Evolutionary conservation across 2,888 invertebrate genomes (phyloP).

Genomic region (Drosophila emarginata): DNA sequence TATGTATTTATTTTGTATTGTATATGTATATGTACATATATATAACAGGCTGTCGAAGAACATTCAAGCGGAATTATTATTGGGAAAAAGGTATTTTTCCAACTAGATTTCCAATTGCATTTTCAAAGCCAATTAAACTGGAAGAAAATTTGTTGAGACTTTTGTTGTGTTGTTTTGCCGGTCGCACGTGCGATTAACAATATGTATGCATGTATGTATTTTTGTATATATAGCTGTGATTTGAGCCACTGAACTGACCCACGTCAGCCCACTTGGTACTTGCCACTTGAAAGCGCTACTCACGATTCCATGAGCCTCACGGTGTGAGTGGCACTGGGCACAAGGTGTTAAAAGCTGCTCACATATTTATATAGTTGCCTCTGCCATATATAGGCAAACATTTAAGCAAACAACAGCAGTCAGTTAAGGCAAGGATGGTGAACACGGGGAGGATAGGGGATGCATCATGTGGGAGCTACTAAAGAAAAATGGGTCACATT

Average conservation of each 20-base stretch:
- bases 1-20: too few species aligned
- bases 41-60: slow-evolving; percentile 20
- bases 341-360: slow-evolving; percentile 74
- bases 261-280: not conserved
- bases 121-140: slow-evolving; percentile 18
- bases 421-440: not conserved
- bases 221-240: not conserved
- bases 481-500: slow-evolving; percentile 69
- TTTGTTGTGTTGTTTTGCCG: not conserved
- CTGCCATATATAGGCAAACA: slow-evolving; percentile 72
- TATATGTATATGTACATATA: slow-evolving; percentile 25
- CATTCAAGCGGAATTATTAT: slow-evolving; percentile 39
- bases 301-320: slow-evolving; percentile 1
- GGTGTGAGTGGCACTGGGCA: slow-evolving; percentile 34
- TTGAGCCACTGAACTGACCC: slow-evolving; percentile 5
- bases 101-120: slow-evolving; percentile 38
- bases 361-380: slow-evolving; percentile 73
- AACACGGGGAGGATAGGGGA: slow-evolving; percentile 12
- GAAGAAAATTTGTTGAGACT: not conserved
- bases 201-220: too few species aligned
- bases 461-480: slow-evolving; percentile 39
- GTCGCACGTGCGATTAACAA: slow-evolving; percentile 7
- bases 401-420: slow-evolving; percentile 62
- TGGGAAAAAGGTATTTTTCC: slow-evolving; percentile 39
- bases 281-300: slow-evolving; percentile 33